Conservation (phyloP, 2,888 invertebrate genomes). For the Cheilosia impressa region DNA sequence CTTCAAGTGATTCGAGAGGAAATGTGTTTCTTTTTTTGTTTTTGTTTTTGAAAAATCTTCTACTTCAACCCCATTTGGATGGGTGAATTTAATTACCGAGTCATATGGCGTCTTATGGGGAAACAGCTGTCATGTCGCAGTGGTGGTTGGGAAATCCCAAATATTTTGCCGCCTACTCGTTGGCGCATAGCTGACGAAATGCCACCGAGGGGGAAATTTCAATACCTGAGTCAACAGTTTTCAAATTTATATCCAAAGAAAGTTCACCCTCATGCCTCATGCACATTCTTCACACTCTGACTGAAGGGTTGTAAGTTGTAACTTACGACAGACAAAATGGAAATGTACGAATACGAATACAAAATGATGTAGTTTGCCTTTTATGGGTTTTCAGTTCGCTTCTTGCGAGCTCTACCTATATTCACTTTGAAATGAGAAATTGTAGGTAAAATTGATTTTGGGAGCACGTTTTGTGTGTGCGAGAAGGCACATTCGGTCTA, state of each 20-base stretch:
- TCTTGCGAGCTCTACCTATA: conserved; percentile 5
- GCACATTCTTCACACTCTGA: not conserved
- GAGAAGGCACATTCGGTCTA: conserved; percentile 20
- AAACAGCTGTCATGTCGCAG: conserved; percentile 51
- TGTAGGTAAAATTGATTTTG: conserved; percentile 67
- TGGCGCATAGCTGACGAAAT: conserved; percentile 47
- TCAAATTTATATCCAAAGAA: conserved; percentile 44
- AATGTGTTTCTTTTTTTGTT: conserved; percentile 13
- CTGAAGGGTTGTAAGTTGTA: conserved; percentile 40
- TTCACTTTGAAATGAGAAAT: conserved; percentile 61
- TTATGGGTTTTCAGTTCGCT: conserved; percentile 12
- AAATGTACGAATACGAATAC: conserved; percentile 27
- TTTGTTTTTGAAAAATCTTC: conserved; percentile 2
- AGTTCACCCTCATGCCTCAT: conserved; percentile 5
- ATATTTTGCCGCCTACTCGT: conserved; percentile 51
- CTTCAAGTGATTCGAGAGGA: conserved; percentile 59
- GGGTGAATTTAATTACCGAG: conserved; percentile 60
- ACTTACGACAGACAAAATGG: conserved; percentile 7
- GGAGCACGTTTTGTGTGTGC: conserved; percentile 53
- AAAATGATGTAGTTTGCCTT: conserved; percentile 34
- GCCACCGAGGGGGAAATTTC: conserved; percentile 14
- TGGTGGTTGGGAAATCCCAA: conserved; percentile 52
- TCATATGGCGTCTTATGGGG: conserved; percentile 47
- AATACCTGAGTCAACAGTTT: conserved; percentile 73
- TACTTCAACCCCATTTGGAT: conserved; percentile 13